Percentiles rank a stretch among this genome's conserved stretches.
Evolutionary conservation across 1,140 invertebrate species (phyloP).

Genomic region (Dendrolimus punctatus): DNA sequence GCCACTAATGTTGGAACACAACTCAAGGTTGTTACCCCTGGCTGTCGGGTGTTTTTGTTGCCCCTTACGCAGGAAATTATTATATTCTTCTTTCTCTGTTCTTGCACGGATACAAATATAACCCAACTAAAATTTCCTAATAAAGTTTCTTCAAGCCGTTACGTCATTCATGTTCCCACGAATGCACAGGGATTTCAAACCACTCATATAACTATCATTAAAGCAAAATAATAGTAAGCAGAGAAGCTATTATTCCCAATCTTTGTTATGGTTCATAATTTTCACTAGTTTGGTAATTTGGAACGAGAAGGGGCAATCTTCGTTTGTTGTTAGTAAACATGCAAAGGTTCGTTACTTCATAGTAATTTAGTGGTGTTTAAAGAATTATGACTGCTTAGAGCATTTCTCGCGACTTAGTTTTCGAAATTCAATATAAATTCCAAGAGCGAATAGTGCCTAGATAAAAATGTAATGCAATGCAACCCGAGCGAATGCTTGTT

Average conservation of each 20-base stretch:
- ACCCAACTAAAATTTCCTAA: not conserved
- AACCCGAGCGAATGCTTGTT: too few relatives aligned
- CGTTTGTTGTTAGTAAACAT: constrained; percentile 8
- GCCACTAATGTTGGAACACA: too few relatives aligned
- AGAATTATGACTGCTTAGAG: too few relatives aligned
- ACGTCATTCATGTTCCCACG: constrained; percentile 41
- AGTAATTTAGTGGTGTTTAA: too few relatives aligned
- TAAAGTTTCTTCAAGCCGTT: constrained; percentile 16
- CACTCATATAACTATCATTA: constrained; percentile 50
- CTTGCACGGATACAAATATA: too few relatives aligned
- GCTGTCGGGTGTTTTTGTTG: too few relatives aligned
- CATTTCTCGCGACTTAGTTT: too few relatives aligned
- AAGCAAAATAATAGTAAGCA: constrained; percentile 44
- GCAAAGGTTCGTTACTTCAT: not conserved
- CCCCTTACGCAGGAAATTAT: not conserved
- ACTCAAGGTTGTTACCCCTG: too few relatives aligned
- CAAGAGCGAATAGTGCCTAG: too few relatives aligned
- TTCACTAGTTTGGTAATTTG: constrained; percentile 28
- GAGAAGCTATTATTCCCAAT: constrained; percentile 42
- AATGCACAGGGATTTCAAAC: constrained; percentile 36
- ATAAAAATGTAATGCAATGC: too few relatives aligned
- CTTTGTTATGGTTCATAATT: constrained; percentile 41
- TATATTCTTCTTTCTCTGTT: not conserved
- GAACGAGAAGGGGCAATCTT: too few relatives aligned
- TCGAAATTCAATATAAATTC: too few relatives aligned